Conservation (phyloP, 1,140 invertebrate species). For the Campoletis sonorensis region DNA sequence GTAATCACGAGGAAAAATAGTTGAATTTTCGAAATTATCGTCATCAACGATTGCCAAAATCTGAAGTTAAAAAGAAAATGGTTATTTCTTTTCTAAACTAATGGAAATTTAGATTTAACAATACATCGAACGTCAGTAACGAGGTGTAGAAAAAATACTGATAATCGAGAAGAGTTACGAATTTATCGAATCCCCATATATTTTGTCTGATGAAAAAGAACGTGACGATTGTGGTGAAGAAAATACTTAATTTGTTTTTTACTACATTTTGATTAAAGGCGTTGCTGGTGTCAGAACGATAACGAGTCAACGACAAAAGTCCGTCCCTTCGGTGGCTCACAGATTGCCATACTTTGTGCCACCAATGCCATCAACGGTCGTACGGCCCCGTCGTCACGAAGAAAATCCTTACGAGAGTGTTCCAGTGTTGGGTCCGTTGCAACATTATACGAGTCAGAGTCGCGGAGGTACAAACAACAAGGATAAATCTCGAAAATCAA, state of each 20-base stretch:
- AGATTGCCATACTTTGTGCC: constrained; percentile 76
- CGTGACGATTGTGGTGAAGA: background rate
- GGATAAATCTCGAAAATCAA: constrained; percentile 53
- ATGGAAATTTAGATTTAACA: background rate
- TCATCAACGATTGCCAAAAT: too few relatives aligned
- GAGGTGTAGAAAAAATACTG: background rate
- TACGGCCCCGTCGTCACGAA: constrained; percentile 61
- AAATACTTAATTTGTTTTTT: background rate
- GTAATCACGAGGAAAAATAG: too few relatives aligned
- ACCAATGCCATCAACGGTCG: constrained; percentile 67
- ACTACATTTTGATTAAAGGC: constrained; percentile 54
- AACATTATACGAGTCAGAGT: constrained; percentile 66
- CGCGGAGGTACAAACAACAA: constrained; percentile 57
- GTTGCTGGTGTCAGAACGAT: constrained; percentile 68
- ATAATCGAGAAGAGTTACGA: background rate
- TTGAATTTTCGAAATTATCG: too few relatives aligned
- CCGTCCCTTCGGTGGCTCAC: constrained; percentile 72
- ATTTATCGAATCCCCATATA: background rate
- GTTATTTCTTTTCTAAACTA: too few relatives aligned
- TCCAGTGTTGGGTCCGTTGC: constrained; percentile 76
- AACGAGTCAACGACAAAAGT: constrained; percentile 67
- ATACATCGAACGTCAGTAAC: constrained; percentile 32
- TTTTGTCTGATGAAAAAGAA: too few relatives aligned
- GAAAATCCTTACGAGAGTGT: constrained; percentile 78
- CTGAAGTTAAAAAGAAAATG: too few relatives aligned